These are phyloP conservation scores for Scolopax rusticola DNA, from an alignment of 2,797 vertebrate species.

Conservation along the genomic window DNA sequence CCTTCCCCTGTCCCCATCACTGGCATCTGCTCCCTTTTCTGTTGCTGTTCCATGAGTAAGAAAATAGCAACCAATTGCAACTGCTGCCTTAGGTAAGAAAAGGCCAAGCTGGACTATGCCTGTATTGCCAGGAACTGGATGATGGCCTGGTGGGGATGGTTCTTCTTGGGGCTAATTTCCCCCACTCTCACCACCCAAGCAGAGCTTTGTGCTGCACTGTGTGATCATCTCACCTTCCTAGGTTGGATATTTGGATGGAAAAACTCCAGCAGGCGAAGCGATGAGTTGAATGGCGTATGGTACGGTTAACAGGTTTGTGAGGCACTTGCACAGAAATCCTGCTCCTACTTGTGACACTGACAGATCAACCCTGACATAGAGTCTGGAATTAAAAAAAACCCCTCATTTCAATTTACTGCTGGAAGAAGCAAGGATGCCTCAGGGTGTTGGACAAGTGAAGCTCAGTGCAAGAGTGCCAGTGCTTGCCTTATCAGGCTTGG, in stretches of 20 bases:
- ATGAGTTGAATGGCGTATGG: neutral
- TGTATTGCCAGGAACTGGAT: neutral
- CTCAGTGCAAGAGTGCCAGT: rapidly evolving
- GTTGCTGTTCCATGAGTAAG: neutral
- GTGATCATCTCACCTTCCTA: neutral
- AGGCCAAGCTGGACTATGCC: neutral
- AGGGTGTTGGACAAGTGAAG: neutral
- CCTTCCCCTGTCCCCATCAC: neutral
- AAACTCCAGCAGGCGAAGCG: rapidly evolving
- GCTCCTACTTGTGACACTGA: neutral
- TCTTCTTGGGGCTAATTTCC: neutral
- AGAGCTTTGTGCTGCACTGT: neutral
- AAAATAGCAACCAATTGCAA: neutral
- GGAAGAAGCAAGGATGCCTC: neutral
- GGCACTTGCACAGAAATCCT: neutral
- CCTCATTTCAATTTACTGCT: neutral
- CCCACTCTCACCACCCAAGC: neutral
- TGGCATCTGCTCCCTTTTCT: neutral
- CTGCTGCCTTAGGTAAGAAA: neutral
- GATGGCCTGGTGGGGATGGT: neutral
- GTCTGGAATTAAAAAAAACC: neutral
- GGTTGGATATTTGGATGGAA: neutral
- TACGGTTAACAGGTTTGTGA: neutral
- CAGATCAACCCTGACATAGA: neutral
- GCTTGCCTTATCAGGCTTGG: neutral